Evolutionary conservation across 2,797 vertebrate genomes (phyloP), one percentile per base, ranked within the genome.

Genomic region (Nyctibius grandis): DNA sequence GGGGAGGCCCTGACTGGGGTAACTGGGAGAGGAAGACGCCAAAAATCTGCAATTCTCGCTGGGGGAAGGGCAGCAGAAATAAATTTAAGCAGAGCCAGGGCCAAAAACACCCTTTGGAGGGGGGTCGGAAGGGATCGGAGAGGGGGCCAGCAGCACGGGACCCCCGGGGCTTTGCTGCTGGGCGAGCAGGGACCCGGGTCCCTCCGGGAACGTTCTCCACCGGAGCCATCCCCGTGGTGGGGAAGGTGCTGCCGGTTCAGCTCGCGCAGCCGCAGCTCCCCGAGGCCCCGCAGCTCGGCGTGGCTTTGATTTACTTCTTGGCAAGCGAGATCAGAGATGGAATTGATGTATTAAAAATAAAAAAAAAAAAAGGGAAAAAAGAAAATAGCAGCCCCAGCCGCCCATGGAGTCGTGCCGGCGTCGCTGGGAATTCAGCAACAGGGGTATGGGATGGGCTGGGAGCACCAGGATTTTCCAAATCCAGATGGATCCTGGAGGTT

Each of bases 251-350:
- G 84, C 34, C 6, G 19, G 85, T 68, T 77, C 9, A 0, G 63
- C 86, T 88, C 15, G 13, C 11, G 5, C 12, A 8, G 65, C 42
- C 44, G 5, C 9, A 4, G 67, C 82, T 93, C 86, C 92, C 72
- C 88, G 38, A 3, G 68, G 88, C 87, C 81, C 74, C 33, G 19
- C 87, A 22, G 79, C 91, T 72, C 69, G 7, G 65, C 16, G 0
- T 90, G 95, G 95, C 94, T 95, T 96, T 93, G 81, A 96, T 96
- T 96, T 94, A 73, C 42, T 91, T 93, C 89, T 95, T 96, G 96
- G 96, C 96, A 96, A 86, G 76, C 2, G 0, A 94, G 91, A 96
- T 90, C 80, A 93, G 91, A 93, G 85, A 89, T 68, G 70, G 42
- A 72, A 84, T 72, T 74, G 87, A 96, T 93, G 95, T 47, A 38